Percentiles rank a stretch among this genome's conserved stretches.
Conservation (phyloP, 2,888 invertebrate species). For the Gisinianus flammeolus region DNA sequence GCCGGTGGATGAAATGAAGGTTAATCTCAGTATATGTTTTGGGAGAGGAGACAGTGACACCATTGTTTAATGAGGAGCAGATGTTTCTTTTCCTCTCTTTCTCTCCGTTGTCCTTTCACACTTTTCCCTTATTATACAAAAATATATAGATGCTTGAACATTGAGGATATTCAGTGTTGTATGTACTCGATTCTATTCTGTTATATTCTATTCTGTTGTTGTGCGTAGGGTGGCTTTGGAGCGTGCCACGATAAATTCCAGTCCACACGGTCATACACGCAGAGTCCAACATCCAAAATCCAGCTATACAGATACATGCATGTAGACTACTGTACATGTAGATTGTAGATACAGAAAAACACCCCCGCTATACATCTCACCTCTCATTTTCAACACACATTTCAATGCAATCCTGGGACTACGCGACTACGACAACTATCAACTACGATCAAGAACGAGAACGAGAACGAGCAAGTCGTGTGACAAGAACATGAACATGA, state of each 20-base stretch:
- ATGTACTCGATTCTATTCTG: slow-evolving; percentile 17
- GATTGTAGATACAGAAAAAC: background rate
- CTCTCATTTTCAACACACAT: slow-evolving; percentile 31
- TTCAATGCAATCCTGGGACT: background rate
- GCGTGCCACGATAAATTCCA: slow-evolving; percentile 39
- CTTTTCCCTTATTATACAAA: slow-evolving; percentile 27
- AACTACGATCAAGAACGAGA: slow-evolving; percentile 5
- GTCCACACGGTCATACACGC: background rate
- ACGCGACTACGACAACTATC: no score
- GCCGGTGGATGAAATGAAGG: slow-evolving; percentile 39
- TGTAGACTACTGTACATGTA: background rate
- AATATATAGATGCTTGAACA: background rate
- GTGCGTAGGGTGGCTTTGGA: background rate
- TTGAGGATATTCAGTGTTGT: slow-evolving; percentile 3
- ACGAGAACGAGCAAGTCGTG: background rate
- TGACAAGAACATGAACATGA: background rate
- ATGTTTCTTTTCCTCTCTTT: slow-evolving; percentile 40
- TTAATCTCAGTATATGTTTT: slow-evolving; percentile 36
- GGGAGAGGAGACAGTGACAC: slow-evolving; percentile 40
- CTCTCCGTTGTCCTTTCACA: slow-evolving; percentile 43
- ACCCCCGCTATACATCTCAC: background rate
- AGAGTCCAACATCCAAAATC: background rate
- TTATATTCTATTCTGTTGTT: background rate
- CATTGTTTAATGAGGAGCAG: slow-evolving; percentile 53
- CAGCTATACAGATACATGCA: background rate